Conservation (phyloP, 2,888 invertebrate species). For the Ormyrus thymus region DNA sequence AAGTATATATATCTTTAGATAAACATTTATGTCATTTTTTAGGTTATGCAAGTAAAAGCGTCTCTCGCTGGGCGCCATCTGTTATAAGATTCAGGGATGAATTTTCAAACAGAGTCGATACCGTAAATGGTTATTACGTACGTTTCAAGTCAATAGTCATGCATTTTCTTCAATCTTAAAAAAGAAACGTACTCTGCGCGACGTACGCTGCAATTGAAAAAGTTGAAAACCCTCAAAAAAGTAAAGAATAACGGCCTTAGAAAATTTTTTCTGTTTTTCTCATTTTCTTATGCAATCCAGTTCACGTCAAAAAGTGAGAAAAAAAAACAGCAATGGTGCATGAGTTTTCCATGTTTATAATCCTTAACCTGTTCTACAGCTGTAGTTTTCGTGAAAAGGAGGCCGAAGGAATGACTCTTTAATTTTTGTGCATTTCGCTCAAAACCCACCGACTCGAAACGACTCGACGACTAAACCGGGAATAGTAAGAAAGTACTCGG, state of each 20-base stretch:
- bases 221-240: constrained; percentile 24
- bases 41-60: constrained; percentile 14
- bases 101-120: constrained; percentile 38
- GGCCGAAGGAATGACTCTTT: constrained; percentile 43
- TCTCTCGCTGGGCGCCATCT: constrained; percentile 25
- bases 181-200: constrained; percentile 40
- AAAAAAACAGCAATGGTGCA: constrained; percentile 35
- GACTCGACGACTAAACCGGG: constrained; percentile 32
- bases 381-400: constrained; percentile 22
- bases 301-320: constrained; percentile 31
- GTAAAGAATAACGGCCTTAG: constrained; percentile 41
- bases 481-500: constrained; percentile 40
- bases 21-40: constrained; percentile 41
- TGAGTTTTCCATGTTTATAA: constrained; percentile 39
- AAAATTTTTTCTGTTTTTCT: constrained; percentile 45
- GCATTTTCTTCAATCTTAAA: constrained; percentile 41
- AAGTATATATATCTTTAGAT: constrained; percentile 27
- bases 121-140: constrained; percentile 36
- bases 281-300: background rate
- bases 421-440: constrained; percentile 38
- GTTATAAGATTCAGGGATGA: background rate
- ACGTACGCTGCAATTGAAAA: constrained; percentile 42
- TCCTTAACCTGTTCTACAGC: constrained; percentile 18
- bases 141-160: constrained; percentile 44
- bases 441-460: constrained; percentile 10